These are phyloP conservation scores for Netelia virgata DNA, from an alignment of 2,888 invertebrate genomes.

Conservation along the genomic window DNA sequence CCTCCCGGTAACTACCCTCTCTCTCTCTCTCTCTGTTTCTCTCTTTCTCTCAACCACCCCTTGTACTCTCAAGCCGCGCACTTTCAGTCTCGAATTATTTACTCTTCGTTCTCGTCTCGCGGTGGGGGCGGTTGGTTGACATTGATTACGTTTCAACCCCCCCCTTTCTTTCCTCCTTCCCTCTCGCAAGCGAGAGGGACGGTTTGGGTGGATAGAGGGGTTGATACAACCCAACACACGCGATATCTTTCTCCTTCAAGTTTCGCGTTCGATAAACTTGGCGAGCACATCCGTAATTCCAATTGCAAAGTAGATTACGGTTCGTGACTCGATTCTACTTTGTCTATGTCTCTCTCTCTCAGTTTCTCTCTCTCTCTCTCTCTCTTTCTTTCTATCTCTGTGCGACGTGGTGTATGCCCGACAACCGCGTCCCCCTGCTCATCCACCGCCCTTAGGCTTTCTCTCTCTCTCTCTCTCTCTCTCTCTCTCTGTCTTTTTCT, in stretches of 20 bases:
- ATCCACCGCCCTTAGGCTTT: constrained; percentile 61
- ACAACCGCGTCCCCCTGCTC: constrained; percentile 67
- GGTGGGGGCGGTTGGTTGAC: constrained; percentile 54
- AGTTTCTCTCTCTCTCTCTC: constrained; percentile 28
- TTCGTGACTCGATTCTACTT: constrained; percentile 66
- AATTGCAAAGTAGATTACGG: constrained; percentile 69
- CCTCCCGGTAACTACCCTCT: not conserved
- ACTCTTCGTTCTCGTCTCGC: constrained; percentile 57
- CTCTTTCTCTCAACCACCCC: constrained; percentile 11
- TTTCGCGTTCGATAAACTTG: constrained; percentile 68
- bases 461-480: constrained; percentile 30
- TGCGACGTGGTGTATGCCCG: not conserved
- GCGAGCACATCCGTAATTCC: constrained; percentile 66
- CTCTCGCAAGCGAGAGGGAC: constrained; percentile 7
- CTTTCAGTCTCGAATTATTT: constrained; percentile 68
- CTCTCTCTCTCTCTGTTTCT: constrained; percentile 6
- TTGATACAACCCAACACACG: constrained; percentile 45
- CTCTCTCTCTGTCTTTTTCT: constrained; percentile 24
- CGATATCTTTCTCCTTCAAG: constrained; percentile 66
- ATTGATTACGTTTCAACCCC: constrained; percentile 63
- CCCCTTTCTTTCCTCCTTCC: no score
- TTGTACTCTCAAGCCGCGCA: constrained; percentile 55
- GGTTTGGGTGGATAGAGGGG: not conserved
- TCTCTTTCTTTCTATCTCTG: constrained; percentile 4
- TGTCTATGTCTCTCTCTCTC: constrained; percentile 26